Base-by-base conservation (phyloP, 1,140 invertebrate genomes). In the Anastrepha ludens region DNA sequence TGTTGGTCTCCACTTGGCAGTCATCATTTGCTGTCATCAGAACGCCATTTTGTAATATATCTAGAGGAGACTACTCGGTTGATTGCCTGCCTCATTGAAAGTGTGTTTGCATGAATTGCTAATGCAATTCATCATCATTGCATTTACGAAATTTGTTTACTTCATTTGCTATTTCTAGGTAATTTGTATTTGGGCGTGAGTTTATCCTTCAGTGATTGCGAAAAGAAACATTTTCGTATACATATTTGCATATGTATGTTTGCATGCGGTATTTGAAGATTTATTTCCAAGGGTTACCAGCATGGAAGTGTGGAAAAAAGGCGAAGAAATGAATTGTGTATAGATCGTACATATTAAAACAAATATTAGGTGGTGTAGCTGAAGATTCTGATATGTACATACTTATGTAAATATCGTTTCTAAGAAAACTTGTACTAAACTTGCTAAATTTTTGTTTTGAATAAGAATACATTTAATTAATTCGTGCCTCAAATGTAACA, bases 1-100 rank as follows among this genome's bases (percentile, higher is more conserved):
- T 74, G 67, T 13, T 58, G n/a, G 1, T 1, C 41, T 47, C 41
- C 41, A 20, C 70, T 74, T 74, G n/a, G n/a, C 13, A n/a, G 41
- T 74, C 39, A 44, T 81, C 55, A 15, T 20, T 11, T 85, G 85
- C 17, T 86, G 85, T 86, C 60, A 47, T 44, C 60, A 0, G 29
- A 78, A 58, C 86, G 85, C 85, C 85, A 86, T 86, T 86, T 86
- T 86, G 85, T 58, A 47, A n/a, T 55, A 20, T 81, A n/a, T 62
- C 13, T 62, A 62, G n/a, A 17, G 5, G 60, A 13, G 74, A 8
- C 41, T 58, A 4, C 47, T 29, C 47, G n/a, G 44, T 8, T 81
- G 74, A 29, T 81, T 81, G 74, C 3, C 8, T n/a, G 47, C 2
- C 20, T 41, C 7, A 7, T 55, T 8, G 11, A 3, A 11, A 11